Base-by-base conservation (phyloP, 2,113 vertebrate genomes). In the Cromileptes altivelis region DNA sequence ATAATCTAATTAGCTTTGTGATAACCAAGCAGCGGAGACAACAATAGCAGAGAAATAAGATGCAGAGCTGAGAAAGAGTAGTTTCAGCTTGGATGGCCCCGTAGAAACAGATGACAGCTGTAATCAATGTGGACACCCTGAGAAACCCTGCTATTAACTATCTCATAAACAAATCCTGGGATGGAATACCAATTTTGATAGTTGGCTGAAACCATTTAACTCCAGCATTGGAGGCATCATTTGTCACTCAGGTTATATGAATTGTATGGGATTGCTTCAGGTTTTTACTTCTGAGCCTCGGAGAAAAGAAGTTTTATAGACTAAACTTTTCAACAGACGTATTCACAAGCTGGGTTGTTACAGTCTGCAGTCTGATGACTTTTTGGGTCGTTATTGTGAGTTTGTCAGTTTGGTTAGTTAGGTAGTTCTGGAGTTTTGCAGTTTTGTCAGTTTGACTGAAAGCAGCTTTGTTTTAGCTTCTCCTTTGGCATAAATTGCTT, bases 121-220 rank as follows among this genome's bases (percentile, higher is more conserved):
- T 90, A 92, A 93, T 89, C 75, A 84, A 30, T 73, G 75, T 40
- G 64, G 90, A 86, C 84, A 85, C 68, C 73, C 61, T 33, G 70
- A 92, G 81, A 89, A 79, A 71, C 52, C 33, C 61, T 8, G 58
- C 70, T 85, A 82, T 88, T 82, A 92, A 89, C 75, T 65, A 86
- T 85, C 72, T 82, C 82, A 88, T 76, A 81, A 91, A 92, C 74
- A 90, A 84, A 88, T 78, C 72, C 81, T 61, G 27, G 68, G 56
- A 68, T 72, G 56, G 76, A 81, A 87, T 73, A 81, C 49, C 49
- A 82, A 68, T 78, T 81, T n/a, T 30, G 64, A 77, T 37, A 63
- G 67, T 18, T 49, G 13, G 56, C 65, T 42, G 42, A 69, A 89
- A 65, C 68, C 42, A 18, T 56, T 81, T 47, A 33, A 40, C 58